Evolutionary conservation across 2,888 invertebrate genomes (phyloP), one percentile per base, ranked within the genome.

Genomic region (Polymixis flavicincta): DNA sequence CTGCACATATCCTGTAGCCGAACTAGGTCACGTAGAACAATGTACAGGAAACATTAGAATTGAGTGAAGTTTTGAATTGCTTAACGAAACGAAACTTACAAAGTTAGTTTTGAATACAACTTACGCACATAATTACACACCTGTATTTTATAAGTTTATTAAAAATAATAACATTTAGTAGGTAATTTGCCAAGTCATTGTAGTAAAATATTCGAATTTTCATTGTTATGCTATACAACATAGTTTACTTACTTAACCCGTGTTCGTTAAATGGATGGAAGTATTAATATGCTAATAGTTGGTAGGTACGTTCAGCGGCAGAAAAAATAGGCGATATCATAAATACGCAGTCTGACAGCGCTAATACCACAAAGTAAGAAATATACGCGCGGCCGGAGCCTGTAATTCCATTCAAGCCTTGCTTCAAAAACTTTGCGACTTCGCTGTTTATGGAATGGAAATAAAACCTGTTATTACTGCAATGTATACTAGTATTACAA

Each of bases 281-380:
- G 59, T 66, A 55, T 50, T 66, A 55, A 25, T 45, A 57, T 71
- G 25, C 57, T 64, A 45, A 54, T 78, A 19, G 45, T 57, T 37
- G 52, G 50, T 55, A 59, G 52, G 50, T 55, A 59, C 13, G 48
- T 74, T 68, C 64, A 80, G 59, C 13, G 25, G 63, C 80, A 55
- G 48, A 74, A 80, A 80, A 79, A 79, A 79, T 75, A 55, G 68
- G 50, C 75, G 45, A 79, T 75, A 69, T 65, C 80, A 80, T 80
- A 79, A 80, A 80, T 75, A 75, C 50, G 68, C 59, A 55, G 68
- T 60, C 69, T 75, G 79, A 80, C 81, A 79, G 69, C 68, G 65
- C 64, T 79, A 79, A 75, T 80, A 80, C 78, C 59, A 80, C 80
- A 75, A 79, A 79, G 78, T 69, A 80, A 80, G 78, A 80, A 69